phyloP scores from a whole-genome alignment of 2,888 invertebrate species.

The Limenitis camilla region DNA sequence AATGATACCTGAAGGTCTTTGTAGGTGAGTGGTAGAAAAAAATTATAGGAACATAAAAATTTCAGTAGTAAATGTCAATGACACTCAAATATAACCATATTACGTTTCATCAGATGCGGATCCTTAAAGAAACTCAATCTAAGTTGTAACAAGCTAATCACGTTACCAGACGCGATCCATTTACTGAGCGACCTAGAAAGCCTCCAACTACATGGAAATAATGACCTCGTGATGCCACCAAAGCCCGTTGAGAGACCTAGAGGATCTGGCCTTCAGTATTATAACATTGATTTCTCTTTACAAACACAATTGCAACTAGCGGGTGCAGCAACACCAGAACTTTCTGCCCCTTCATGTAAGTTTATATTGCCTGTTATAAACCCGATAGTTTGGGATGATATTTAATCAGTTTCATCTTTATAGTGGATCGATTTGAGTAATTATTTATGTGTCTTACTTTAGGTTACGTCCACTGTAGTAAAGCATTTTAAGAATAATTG shows the following conservation, averaged over 20 bases:
- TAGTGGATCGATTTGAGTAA: no score
- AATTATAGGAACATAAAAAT: no score
- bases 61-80: background rate
- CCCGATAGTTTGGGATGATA: background rate
- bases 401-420: no score
- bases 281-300: slow-evolving; percentile 98
- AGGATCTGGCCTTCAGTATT: slow-evolving; percentile 91
- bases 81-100: background rate
- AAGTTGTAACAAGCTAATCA: slow-evolving; percentile 94
- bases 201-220: slow-evolving; percentile 94
- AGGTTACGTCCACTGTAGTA: no score
- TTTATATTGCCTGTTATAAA: slow-evolving; percentile 19
- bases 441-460: no score
- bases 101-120: slow-evolving; percentile 81
- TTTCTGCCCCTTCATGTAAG: slow-evolving; percentile 80
- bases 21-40: slow-evolving; percentile 70
- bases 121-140: slow-evolving; percentile 93
- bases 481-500: no score
- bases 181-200: slow-evolving; percentile 91
- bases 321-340: slow-evolving; percentile 88
- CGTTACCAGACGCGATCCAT: slow-evolving; percentile 97
- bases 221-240: slow-evolving; percentile 94
- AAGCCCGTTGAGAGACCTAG: slow-evolving; percentile 89
- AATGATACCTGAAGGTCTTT: slow-evolving; percentile 98
- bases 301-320: slow-evolving; percentile 95